Base-by-base conservation (phyloP, 2,113 vertebrate genomes). In the Lepisosteus oculatus region DNA sequence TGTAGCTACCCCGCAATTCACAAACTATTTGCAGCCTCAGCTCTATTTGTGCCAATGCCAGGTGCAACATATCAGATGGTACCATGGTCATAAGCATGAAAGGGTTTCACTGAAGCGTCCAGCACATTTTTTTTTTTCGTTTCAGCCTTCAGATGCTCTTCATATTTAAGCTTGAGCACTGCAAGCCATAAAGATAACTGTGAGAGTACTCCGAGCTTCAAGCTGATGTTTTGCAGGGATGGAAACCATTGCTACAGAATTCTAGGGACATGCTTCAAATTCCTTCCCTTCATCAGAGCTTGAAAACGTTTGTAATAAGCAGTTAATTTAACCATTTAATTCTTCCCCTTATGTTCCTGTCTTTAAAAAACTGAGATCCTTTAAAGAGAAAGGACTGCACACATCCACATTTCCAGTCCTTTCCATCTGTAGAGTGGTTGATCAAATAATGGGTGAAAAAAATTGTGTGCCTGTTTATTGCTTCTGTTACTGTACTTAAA, bases 271-370 rank as follows among this genome's bases (percentile, higher is more conserved):
- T 95, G 83, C 85, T 90, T 95, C 81, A 83, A 86, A 97, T 95
- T 95, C 94, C 93, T 93, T 76, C 74, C 84, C 88, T 91, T 87
- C 93, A 93, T 76, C 86, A 85, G 85, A 90, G 91, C 92, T 84
- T 91, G 81, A 91, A 91, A 93, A 90, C 90, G 86, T 82, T 81
- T 85, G 77, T 90, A 88, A 90, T 86, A 87, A 84, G 78, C 73
- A 45, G 69, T 81, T 79, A 80, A 85, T 84, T 79, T 77, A 80
- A 77, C 80, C 63, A 43, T 54, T 61, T 47, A 11, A 8, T n/a
- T 17, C 29, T 41, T 54, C 65, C 72, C 6, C 29, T 54, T 0
- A 8, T 43, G 76, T 68, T 74, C 56, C 11, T 61, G 4, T 51
- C 47, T 51, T 51, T 9, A 6, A 51, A 51, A 9, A 51, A 51